Base-by-base conservation (phyloP, 1,140 invertebrate genomes). In the Stegodyphus mimosarum region DNA sequence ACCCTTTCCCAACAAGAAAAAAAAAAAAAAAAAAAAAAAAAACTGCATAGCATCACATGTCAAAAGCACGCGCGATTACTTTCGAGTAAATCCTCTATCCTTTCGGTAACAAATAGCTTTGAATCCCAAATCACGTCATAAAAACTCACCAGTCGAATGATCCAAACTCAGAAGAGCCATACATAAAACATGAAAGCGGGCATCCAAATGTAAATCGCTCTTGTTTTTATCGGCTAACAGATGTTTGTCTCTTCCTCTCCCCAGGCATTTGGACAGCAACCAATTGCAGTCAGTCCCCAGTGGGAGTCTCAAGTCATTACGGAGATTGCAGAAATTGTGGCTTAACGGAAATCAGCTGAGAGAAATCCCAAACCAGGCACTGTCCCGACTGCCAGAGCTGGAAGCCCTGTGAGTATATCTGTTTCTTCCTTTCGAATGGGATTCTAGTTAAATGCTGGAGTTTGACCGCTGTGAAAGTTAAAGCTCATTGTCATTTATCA, bases 241-340 rank as follows among this genome's bases (percentile, higher is more conserved):
- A 63, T 18, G 51, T 49, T 17, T 66, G 60, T 64, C 72, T 67
- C 15, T 49, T 60, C n/a, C 50, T 73, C 67, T 74, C 60, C n/a
- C 17, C 53, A 86, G 85, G 77, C 85, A 86, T 69, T 80, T 86
- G 55, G 85, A 86, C 51, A 74, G 15, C 69, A 86, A 86, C 75
- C 76, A 80, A 75, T 77, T 86, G 76, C 18, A 48, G 63, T 53
- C 9, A 9, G 76, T 80, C 2, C 72, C 85, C 49, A 52, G 2
- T 5, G 85, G 72, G 71, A 86, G 85, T 69, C 63, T 86, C 11
- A 72, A 69, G 67, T 74, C 76, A 86, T 75, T 86, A 67, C 33
- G 71, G 11, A 74, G 52, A 86, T 86, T 86, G 70, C 85, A 86
- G 55, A 79, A 80, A 49, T 63, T 86, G 2, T 86, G 85, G 85